phyloP scores from a whole-genome alignment of 2,888 invertebrate species.

The Sisyra nigra region DNA sequence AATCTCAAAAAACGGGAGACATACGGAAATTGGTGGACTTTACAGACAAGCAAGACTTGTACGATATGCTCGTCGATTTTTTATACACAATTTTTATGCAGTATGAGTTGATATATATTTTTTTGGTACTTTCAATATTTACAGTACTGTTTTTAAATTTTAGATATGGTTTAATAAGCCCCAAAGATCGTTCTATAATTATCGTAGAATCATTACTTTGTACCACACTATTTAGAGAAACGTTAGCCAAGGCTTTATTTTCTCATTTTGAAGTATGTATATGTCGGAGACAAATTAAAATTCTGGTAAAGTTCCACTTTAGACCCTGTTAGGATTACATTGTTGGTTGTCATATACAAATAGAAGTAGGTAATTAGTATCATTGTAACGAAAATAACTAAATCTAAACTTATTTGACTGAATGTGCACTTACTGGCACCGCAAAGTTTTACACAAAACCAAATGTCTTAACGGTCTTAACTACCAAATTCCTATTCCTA shows the following conservation, averaged over 20 bases:
- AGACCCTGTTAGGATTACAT: too few relatives aligned
- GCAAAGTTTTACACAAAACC: too few relatives aligned
- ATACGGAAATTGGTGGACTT: conserved; percentile 48
- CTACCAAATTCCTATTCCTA: too few relatives aligned
- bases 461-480: too few relatives aligned
- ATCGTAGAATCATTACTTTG: conserved; percentile 82
- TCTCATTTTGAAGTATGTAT: conserved; percentile 83
- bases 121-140: conserved; percentile 7
- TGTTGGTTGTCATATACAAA: too few relatives aligned
- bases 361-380: too few relatives aligned
- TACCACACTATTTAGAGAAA: conserved; percentile 67
- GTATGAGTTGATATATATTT: not conserved
- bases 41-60: conserved; percentile 48
- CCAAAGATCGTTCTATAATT: conserved; percentile 83
- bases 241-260: conserved; percentile 81
- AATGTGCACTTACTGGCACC: too few relatives aligned
- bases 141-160: conserved; percentile 13
- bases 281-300: conserved; percentile 14
- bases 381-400: too few relatives aligned
- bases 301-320: too few relatives aligned
- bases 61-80: conserved; percentile 76
- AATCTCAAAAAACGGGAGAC: conserved; percentile 43
- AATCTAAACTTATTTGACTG: too few relatives aligned
- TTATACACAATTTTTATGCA: conserved; percentile 35
- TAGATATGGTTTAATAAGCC: conserved; percentile 78